Conservation (phyloP, 2,797 vertebrate species). For the Mus spretus region DNA sequence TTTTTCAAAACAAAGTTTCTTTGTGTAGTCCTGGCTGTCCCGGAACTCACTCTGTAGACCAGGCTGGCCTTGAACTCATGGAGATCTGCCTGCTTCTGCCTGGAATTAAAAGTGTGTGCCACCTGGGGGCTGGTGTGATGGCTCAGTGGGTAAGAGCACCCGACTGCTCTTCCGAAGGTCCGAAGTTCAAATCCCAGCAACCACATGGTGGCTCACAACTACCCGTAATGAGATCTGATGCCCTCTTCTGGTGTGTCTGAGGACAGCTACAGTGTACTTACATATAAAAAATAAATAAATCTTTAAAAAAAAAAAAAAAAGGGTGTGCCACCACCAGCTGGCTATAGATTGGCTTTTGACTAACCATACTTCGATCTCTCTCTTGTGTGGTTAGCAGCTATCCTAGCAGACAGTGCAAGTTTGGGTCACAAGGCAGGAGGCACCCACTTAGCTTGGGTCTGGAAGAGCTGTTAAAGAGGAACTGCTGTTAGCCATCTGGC, state of each 20-base stretch:
- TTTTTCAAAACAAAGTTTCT: not conserved
- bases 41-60: not conserved
- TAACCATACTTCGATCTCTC: not conserved
- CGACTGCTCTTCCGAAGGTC: too few species aligned
- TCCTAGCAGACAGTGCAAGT: not conserved
- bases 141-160: too few species aligned
- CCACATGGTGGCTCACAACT: too few species aligned
- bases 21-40: not conserved
- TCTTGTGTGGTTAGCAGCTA: not conserved
- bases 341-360: not conserved
- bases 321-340: not conserved
- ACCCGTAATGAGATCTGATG: too few species aligned
- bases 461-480: not conserved
- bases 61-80: not conserved
- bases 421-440: not conserved
- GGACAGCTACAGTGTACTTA: too few species aligned
- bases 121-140: too few species aligned
- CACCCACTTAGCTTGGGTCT: not conserved
- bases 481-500: not conserved
- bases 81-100: not conserved
- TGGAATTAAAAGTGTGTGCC: not conserved
- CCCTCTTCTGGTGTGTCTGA: too few species aligned
- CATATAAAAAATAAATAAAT: too few species aligned
- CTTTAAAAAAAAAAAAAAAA: too few species aligned
- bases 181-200: too few species aligned